Evolutionary conservation across 1,140 invertebrate species (phyloP).

Genomic region (Lerema accius): DNA sequence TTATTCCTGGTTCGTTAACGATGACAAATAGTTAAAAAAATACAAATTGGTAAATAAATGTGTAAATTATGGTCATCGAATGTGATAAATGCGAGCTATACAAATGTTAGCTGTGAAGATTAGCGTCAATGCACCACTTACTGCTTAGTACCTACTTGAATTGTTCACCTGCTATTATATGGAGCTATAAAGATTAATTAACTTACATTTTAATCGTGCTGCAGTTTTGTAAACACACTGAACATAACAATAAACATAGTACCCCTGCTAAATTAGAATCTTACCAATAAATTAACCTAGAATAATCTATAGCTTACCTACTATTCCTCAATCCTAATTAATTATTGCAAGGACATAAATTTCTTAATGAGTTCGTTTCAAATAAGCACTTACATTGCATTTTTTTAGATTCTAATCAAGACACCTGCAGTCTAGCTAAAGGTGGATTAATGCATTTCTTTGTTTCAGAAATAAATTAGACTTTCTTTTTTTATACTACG

Average conservation of each 20-base stretch:
- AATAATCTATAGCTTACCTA: neutral
- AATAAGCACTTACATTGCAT: conserved; percentile 33
- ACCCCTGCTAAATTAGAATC: neutral
- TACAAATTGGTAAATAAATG: conserved; percentile 63
- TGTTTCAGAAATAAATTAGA: conserved; percentile 6
- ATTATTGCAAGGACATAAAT: conserved; percentile 19
- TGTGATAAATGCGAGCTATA: conserved; percentile 56
- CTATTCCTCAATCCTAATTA: conserved; percentile 8
- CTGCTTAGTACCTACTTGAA: conserved; percentile 27
- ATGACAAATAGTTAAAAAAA: conserved; percentile 71
- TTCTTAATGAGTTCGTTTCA: conserved; percentile 34
- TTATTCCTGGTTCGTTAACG: conserved; percentile 59
- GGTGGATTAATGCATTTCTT: conserved; percentile 24
- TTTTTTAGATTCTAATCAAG: conserved; percentile 54
- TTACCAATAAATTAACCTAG: conserved; percentile 12
- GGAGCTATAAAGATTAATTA: conserved; percentile 19
- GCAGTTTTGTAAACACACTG: conserved; percentile 4
- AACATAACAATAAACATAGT: conserved; percentile 13
- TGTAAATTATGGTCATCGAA: conserved; percentile 64
- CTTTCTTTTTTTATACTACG: neutral
- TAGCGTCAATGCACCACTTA: conserved; percentile 40
- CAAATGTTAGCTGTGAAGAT: conserved; percentile 49
- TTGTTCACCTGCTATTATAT: conserved; percentile 43
- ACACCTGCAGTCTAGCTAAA: conserved; percentile 36
- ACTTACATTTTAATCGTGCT: conserved; percentile 8